Evolutionary conservation across 2,797 vertebrate species (phyloP), one percentile per base, ranked within the genome.

Genomic region (Rhinoraja longicauda): DNA sequence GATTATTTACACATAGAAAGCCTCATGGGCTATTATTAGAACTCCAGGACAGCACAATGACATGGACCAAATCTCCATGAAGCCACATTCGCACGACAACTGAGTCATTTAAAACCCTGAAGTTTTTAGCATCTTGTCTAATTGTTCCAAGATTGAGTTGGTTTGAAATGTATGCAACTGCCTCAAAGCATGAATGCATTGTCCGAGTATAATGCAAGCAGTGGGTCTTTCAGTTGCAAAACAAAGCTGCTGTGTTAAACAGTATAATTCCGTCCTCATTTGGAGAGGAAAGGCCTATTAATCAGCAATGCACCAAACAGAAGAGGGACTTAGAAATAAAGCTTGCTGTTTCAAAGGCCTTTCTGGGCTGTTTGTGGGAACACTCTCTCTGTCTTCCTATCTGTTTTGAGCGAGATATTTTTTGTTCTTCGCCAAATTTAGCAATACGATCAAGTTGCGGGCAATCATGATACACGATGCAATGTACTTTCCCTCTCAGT

Each of bases 181-280:
- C 84, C 84, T 88, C 67, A 67, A 88, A 88, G 84, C n/a, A 88
- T 67, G 1, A 36, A 36, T 19, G 4, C 21, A 88, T 67, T 88
- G 15, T 88, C 19, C n/a, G 8, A n/a, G 67, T 88, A 32, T 88
- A 64, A 88, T 64, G 59, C 84, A 88, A n/a, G n/a, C 84, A 88
- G 84, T 10, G n/a, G 53, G 59, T 36, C 84, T 88, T 88, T 36
- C 59, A 88, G 32, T 67, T 9, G 59, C 26, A 32, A 88, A 67
- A 88, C 84, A 88, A 88, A 88, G 59, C 84, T 67, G 84, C 84
- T 88, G 84, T 88, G 84, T 88, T 88, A 67, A 88, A 67, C 64
- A n/a, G 1, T 67, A 67, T 2, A 88, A 88, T 88, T 88, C 17
- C 32, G 88, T 88, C 62, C n/a, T 64, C 84, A 88, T 67, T 67